Conservation (phyloP, 2,888 invertebrate species). For the Xestia sexstrigata region DNA sequence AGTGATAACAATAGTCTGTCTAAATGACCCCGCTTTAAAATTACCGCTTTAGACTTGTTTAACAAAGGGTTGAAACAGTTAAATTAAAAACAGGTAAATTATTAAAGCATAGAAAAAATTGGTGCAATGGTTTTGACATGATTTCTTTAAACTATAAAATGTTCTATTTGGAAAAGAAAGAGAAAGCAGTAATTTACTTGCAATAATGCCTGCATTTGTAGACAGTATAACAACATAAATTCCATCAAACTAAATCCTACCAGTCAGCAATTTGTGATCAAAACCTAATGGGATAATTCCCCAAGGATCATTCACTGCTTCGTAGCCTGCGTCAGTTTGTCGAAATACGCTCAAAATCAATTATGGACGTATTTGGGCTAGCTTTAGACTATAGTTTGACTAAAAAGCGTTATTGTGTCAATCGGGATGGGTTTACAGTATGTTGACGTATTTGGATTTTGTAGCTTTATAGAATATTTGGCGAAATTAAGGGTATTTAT, state of each 20-base stretch:
- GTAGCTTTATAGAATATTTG: not conserved
- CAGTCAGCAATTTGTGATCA: conserved; percentile 11
- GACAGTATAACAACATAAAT: not conserved
- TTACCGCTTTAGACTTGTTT: not conserved
- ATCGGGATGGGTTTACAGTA: conserved; percentile 20
- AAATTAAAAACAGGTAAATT: not conserved
- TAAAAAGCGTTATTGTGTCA: conserved; percentile 24
- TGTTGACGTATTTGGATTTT: not conserved
- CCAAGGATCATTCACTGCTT: conserved; percentile 35
- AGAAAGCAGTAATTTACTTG: not conserved
- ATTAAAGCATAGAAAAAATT: not conserved
- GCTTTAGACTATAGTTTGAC: conserved; percentile 24
- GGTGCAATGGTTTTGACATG: not conserved
- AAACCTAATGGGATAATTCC: conserved; percentile 29
- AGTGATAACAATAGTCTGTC: no score
- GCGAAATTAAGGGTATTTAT: not conserved
- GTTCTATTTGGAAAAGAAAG: not conserved
- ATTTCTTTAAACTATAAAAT: not conserved
- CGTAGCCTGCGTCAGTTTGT: conserved; percentile 8
- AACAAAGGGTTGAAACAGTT: not conserved
- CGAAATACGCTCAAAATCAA: conserved; percentile 53
- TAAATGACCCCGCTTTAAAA: not conserved
- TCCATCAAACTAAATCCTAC: not conserved
- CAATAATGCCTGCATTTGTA: not conserved
- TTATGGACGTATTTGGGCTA: conserved; percentile 42